Evolutionary conservation across 2,797 vertebrate species (phyloP).

Genomic region (Tapirus indicus): DNA sequence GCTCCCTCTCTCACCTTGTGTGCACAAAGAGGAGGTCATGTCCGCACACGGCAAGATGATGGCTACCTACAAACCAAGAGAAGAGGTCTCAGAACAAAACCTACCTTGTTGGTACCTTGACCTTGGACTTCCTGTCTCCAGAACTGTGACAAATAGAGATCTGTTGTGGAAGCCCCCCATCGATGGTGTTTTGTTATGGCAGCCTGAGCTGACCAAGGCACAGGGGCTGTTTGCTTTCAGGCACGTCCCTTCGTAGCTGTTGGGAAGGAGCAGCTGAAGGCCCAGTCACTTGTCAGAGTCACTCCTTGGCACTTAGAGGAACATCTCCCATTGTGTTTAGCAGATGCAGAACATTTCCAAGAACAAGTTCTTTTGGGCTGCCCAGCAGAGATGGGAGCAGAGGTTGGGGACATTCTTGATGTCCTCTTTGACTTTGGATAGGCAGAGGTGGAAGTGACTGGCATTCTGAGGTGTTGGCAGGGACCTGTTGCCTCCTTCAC

Average conservation of each 20-base stretch:
- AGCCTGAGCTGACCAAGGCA: background rate
- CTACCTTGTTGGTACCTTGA: background rate
- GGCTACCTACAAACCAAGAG: background rate
- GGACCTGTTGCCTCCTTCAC: background rate
- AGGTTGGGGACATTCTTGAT: background rate
- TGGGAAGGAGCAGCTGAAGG: background rate
- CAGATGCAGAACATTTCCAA: background rate
- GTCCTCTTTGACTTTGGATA: background rate
- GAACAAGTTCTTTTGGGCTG: background rate
- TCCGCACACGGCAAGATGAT: background rate
- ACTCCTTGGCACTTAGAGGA: background rate
- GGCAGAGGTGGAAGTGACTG: background rate
- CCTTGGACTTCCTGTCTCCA: background rate
- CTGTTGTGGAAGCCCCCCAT: background rate
- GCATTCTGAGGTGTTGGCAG: background rate
- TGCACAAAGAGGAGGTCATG: background rate
- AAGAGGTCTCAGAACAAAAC: background rate
- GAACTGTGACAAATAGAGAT: background rate
- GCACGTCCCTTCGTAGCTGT: background rate
- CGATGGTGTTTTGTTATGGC: background rate
- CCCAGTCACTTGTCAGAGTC: background rate
- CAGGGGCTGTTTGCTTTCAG: background rate
- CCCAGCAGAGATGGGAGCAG: background rate
- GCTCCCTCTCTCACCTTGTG: no score
- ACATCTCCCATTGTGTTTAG: background rate